A percentile compares a stretch with the other conserved stretches of the same genome.
phyloP scores from a whole-genome alignment of 1,140 invertebrate species.

The Sycobia sp. region DNA sequence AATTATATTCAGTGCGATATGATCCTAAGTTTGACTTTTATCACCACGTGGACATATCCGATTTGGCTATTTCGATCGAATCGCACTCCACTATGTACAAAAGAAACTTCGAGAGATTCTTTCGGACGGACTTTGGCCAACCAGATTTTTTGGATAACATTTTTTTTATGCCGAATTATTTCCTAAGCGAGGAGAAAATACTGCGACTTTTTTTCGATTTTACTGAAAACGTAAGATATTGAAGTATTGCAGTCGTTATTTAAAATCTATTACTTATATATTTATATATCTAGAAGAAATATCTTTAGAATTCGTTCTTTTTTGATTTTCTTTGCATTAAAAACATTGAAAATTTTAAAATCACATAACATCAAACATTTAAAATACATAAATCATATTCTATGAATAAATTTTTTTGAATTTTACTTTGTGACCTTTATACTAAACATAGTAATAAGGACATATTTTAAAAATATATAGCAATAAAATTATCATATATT shows the following conservation, averaged over 20 bases:
- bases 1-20: conserved; percentile 31
- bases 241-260: conserved; percentile 28
- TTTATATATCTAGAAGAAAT: too few relatives aligned
- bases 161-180: conserved; percentile 37
- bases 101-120: conserved; percentile 44
- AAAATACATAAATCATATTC: too few relatives aligned
- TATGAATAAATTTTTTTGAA: too few relatives aligned
- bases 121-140: conserved; percentile 59
- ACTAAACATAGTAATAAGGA: too few relatives aligned
- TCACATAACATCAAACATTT: too few relatives aligned
- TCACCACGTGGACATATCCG: conserved; percentile 18
- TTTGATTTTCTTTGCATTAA: conserved; percentile 24
- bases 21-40: conserved; percentile 33
- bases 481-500: too few relatives aligned
- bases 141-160: conserved; percentile 41
- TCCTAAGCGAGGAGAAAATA: conserved; percentile 42
- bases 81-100: conserved; percentile 34
- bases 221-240: conserved; percentile 20
- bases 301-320: conserved; percentile 39
- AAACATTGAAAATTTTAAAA: neutral
- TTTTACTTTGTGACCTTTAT: too few relatives aligned
- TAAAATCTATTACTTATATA: conserved; percentile 39
- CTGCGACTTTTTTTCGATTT: conserved; percentile 44
- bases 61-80: conserved; percentile 29
- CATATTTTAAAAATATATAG: too few relatives aligned